These are phyloP conservation scores for Xylota segnis DNA, from an alignment of 2,888 invertebrate species.

Conservation along the genomic window DNA sequence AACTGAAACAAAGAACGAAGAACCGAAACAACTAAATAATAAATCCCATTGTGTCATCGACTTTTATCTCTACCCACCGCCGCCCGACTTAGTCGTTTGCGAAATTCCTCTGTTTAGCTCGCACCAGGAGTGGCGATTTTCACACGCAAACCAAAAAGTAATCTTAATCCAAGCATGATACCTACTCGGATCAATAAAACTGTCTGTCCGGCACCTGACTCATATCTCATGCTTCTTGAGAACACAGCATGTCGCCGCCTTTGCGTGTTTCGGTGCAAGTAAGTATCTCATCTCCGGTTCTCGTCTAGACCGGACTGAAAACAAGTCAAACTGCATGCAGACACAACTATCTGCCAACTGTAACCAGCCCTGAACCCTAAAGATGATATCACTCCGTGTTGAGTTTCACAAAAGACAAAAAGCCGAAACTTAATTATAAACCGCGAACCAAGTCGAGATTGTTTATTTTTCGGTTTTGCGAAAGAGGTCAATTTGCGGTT, in stretches of 20 bases:
- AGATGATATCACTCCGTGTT: slow-evolving; percentile 54
- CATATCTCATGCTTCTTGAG: slow-evolving; percentile 29
- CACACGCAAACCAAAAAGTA: slow-evolving; percentile 56
- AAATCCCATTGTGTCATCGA: neutral
- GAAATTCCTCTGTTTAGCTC: neutral
- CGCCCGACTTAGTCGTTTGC: neutral
- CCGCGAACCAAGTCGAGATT: slow-evolving; percentile 25
- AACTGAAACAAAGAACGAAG: neutral
- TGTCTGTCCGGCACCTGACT: slow-evolving; percentile 40
- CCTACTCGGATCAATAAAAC: slow-evolving; percentile 38
- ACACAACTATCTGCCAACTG: slow-evolving; percentile 15
- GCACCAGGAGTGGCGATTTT: slow-evolving; percentile 52
- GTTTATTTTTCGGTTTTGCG: slow-evolving; percentile 55
- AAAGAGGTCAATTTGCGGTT: slow-evolving; percentile 62
- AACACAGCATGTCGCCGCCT: slow-evolving; percentile 47
- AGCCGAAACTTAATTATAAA: slow-evolving; percentile 55
- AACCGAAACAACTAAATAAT: neutral
- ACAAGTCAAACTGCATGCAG: slow-evolving; percentile 39
- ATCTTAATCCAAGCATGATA: slow-evolving; percentile 30
- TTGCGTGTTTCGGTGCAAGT: slow-evolving; percentile 56
- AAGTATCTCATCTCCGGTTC: slow-evolving; percentile 28
- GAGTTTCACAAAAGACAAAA: slow-evolving; percentile 32
- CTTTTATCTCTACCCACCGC: neutral
- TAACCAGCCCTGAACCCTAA: slow-evolving; percentile 43
- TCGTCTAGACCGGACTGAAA: slow-evolving; percentile 45